Base-by-base conservation (phyloP, 1,140 invertebrate species). In the Leptonema lineaticorne region DNA sequence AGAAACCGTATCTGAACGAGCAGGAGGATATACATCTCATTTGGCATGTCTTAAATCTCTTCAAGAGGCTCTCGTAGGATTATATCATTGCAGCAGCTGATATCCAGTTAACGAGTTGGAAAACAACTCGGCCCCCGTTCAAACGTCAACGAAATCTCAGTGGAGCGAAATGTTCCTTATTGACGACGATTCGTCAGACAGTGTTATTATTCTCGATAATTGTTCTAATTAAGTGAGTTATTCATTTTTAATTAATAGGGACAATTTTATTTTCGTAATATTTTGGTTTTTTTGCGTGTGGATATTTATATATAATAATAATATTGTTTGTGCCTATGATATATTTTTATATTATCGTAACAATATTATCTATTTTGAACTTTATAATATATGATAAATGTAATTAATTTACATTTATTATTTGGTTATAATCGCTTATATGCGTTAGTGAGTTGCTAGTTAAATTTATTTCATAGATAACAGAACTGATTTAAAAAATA, bases 11-110 rank as follows among this genome's bases (percentile, higher is more conserved):
- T 78, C 85, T 29, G 95, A 97, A 76, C 86, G 87, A 71, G 95
- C 94, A 18, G 95, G 95, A 45, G 97, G 97, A 2, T 98, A 92
- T 78, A 85, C 87, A 28, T 85, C 92, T 1, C 86, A 86, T 5
- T 82, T 95, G 68, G 93, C 93, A 2, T 97, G 95, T 79, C 81
- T 92, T 59, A 81, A 96, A 74, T 95, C 94, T 0, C 78, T 99
- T 8, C 91, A 96, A 79, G 95, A 98, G 78, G 92, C 95, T 0
- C 85, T 97, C 75, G 86, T 90, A 73, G 94, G 94, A 27, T 81
- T 97, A 0, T 96, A 89, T 75, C 87, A 90, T 70, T 80, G 80
- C 14, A 84, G 81, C 75, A 81, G 81, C 79, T 79, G 74, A 56
- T 64, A 48, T 50, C 7, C 33, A 30, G 9, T 46, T 4, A 50